Percentiles rank a stretch among this genome's conserved stretches.
phyloP scores from a whole-genome alignment of 2,888 invertebrate genomes.

The Netelia fuscicornis region DNA sequence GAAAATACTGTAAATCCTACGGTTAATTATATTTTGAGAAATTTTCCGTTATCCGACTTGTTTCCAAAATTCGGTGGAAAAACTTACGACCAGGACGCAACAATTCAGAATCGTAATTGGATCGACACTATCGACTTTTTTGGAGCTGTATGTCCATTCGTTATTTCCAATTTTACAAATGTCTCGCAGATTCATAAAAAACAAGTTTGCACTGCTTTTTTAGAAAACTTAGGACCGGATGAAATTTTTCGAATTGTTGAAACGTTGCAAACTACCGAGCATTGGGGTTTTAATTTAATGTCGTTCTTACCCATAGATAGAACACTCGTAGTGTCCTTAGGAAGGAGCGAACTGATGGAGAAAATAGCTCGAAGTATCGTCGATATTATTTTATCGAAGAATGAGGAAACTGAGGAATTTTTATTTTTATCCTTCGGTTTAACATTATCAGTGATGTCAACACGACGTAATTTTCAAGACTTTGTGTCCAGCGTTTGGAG shows the following conservation, averaged over 20 bases:
- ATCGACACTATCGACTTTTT: neutral
- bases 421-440: slow-evolving; percentile 20
- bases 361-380: slow-evolving; percentile 17
- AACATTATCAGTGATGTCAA: neutral
- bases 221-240: neutral
- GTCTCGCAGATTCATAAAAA: neutral
- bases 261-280: neutral
- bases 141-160: slow-evolving; percentile 5
- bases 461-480: neutral
- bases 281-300: neutral
- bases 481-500: neutral
- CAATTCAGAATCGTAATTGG: neutral
- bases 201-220: slow-evolving; percentile 20
- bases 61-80: neutral
- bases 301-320: neutral
- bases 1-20: slow-evolving; percentile 15
- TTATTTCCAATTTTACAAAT: slow-evolving; percentile 2
- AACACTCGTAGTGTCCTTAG: neutral
- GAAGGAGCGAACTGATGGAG: slow-evolving; percentile 23
- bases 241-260: slow-evolving; percentile 7
- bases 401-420: neutral
- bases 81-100: neutral
- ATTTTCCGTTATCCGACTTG: neutral
- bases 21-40: neutral
- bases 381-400: slow-evolving; percentile 25